Conservation (phyloP, 2,113 vertebrate genomes). For the Ceyx melanurus region DNA sequence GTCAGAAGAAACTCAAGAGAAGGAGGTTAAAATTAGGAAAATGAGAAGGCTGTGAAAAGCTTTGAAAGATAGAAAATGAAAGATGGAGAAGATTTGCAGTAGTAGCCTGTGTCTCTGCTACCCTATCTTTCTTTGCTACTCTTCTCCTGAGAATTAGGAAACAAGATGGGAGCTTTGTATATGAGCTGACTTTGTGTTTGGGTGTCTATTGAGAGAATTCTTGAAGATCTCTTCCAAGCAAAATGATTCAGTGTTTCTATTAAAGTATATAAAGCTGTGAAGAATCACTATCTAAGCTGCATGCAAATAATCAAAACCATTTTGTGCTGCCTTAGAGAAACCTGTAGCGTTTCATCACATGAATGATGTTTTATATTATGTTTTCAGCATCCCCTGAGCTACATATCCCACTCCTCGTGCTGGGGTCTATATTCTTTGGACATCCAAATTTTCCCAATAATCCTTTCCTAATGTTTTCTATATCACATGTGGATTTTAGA, state of each 20-base stretch:
- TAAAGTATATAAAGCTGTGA: background rate
- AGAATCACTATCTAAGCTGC: background rate
- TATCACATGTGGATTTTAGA: background rate
- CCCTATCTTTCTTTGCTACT: background rate
- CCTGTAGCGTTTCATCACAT: background rate
- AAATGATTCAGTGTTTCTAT: background rate
- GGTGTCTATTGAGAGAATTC: background rate
- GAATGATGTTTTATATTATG: background rate
- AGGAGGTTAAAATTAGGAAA: background rate
- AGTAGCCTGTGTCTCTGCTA: background rate
- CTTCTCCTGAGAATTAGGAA: background rate
- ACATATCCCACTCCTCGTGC: fast-evolving
- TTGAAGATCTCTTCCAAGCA: background rate
- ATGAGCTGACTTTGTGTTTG: background rate
- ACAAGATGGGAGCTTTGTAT: background rate
- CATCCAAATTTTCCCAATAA: background rate
- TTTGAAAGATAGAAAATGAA: background rate
- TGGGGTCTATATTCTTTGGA: background rate
- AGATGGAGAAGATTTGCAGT: background rate
- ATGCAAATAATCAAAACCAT: background rate
- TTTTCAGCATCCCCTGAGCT: background rate
- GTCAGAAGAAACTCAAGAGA: background rate
- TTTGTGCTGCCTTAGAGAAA: background rate
- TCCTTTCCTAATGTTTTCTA: background rate
- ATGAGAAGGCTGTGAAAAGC: background rate